Evolutionary conservation across 2,888 invertebrate species (phyloP), one percentile per base, ranked within the genome.

Genomic region (Taphrorychus bicolor): DNA sequence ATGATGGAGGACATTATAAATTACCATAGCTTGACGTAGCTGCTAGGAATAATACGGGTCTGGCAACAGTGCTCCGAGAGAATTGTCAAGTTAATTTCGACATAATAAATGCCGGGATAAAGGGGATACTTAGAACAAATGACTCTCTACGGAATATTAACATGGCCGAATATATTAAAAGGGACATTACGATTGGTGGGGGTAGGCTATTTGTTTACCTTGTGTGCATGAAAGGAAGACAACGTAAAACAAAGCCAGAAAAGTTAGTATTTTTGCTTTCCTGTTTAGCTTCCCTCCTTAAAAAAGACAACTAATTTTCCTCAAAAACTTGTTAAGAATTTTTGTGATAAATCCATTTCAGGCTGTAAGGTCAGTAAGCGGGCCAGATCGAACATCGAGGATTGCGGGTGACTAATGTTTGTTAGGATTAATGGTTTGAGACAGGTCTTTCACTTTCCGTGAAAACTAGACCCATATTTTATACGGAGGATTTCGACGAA

Each of bases 11-110:
- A 45, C 45, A 45, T 45, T 45, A 45, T 45, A 45, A 45, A 45
- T 45, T 45, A 45, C 45, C 17, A 45, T 16, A 11, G 45, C 45
- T 17, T 17, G 45, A 45, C 45, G 45, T 45, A 14, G 45, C 17
- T 45, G 1, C 45, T 45, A 45, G 14, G 45, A 45, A 45, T 45
- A 45, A 45, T 45, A n/a, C 14, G 45, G 45, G 45, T 45, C 45
- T 45, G 14, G 45, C 14, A 45, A 45, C 45, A 45, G 45, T 5
- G 14, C 45, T 45, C 45, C 14, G 14, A 45, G 45, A 45, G 45
- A 45, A 45, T 45, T 45, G 45, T 45, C 45, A 45, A 45, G 45
- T 45, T 45, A 45, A 45, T 45, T 45, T 45, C 45, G 45, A 45
- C 45, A 45, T 45, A 45, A 45, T 45, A 45, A 45, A 45, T 45